Evolutionary conservation across 2,888 invertebrate species (phyloP), one percentile per base, ranked within the genome.

Genomic region (Elmis aenea): DNA sequence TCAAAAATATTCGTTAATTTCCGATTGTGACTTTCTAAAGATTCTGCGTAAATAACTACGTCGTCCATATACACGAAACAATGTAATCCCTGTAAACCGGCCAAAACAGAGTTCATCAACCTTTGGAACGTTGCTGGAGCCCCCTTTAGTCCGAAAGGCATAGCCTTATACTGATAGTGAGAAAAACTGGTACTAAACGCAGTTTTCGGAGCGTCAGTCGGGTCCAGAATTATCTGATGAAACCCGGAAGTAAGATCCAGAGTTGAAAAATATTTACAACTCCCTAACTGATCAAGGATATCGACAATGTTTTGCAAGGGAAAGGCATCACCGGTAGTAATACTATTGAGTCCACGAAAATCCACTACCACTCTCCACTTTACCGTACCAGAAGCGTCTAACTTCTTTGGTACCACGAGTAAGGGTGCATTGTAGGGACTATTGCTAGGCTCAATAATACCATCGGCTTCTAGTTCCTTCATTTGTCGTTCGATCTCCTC

Each of bases 361-460:
- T 59, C 58, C 3, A 54, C 42, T 9, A 57, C 54, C n/a, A 58
- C 31, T n/a, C 55, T 25, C 22, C 28, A 48, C 11, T 37, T 27
- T 3, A 43, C 42, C 10, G 37, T 47, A 2, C 47, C 45, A 5
- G 28, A 11, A 1, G 35, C 28, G 35, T 60, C 45, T 2, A 21
- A 48, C 34, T 57, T 58, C 39, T 63, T 67, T 5, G 47, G 48
- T 0, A 60, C 59, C 1, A 65, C 31, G 2, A 62, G 54, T 3
- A 63, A 45, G 0, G 62, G 64, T 2, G 53, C 43, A 5, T 54
- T 45, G 50, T 54, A 67, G 2, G 55, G 52, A 18, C 38, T 34
- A 5, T 6, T 28, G 6, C 46, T 46, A 5, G 40, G 43, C 23
- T 30, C 21, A n/a, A 60, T 58, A 2, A 62, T 56, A 1, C 37